Evolutionary conservation across 2,797 vertebrate genomes (phyloP), one percentile per base, ranked within the genome.

Genomic region (Brachyrhaphis roseni): DNA sequence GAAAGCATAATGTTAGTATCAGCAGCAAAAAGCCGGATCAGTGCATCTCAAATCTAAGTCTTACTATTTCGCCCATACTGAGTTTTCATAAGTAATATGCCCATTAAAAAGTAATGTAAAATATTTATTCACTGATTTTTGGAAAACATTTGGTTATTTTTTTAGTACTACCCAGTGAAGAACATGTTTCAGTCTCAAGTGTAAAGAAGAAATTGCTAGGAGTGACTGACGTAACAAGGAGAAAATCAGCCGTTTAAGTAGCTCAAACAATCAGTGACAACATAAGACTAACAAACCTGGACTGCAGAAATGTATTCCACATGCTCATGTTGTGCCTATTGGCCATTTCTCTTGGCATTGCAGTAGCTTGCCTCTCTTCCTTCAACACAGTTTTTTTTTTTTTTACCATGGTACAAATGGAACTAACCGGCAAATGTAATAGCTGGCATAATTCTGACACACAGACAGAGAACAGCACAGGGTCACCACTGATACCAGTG

Each of bases 281-380:
- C 93, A 94, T 91, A 91, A 88, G 87, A 93, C 93, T 95, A 95
- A 96, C 92, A 89, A 91, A 91, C 80, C 90, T 39, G 86, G 95
- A 96, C 94, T 94, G 93, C 93, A 95, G 90, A 94, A 95, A 95
- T 95, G 16, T 92, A 93, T 95, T 94, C 94, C 94, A 95, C 94
- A 95, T 96, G 95, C 93, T 94, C 77, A 2, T 51, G 43, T 87
- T 94, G 94, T 94, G 93, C 92, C 86, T 76, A 82, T 87, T 77
- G 84, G 87, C 85, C 94, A 95, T 95, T 96, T 95, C 91, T 95
- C 93, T 95, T 95, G 93, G 94, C 95, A 91, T 93, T 92, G 89
- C 92, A 94, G 93, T 93, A 93, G 91, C 92, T 94, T 94, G 92
- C 93, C 92, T 91, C 86, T 90, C 82, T 81, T 89, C 90, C 86